Evolutionary conservation across 2,888 invertebrate genomes (phyloP), one percentile per base, ranked within the genome.

Genomic region (Meta bourneti): DNA sequence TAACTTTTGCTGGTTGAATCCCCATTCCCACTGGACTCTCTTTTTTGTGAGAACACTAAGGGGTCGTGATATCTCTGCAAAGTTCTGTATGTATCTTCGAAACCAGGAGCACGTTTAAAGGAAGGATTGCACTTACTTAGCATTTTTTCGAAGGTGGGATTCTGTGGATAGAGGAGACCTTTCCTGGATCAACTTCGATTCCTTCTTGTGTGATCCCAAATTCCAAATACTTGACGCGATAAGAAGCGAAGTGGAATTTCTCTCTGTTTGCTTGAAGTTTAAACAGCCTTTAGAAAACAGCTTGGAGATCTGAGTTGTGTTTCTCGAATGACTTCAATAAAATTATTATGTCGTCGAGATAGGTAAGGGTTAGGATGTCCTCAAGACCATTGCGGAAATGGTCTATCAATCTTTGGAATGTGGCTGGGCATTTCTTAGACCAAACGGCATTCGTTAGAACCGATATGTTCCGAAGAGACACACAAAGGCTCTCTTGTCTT

Each of bases 311-410:
- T 5, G 11, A 6, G 1, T 72, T n/a, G 8, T 79, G 54, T n/a
- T 83, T 9, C 16, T 78, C 87, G 72, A 78, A 78, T 11, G 51
- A 71, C 34, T 11, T n/a, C n/a, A n/a, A 72, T 51, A 85, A 19
- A 13, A 80, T 16, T 11, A 90, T 74, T 8, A 84, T 84, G 13
- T 90, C 90, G 61, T 90, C 80, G 7, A 90, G 19, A 72, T 84
- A 90, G 16, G 69, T 0, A n/a, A n/a, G n/a, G n/a, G n/a, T n/a
- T n/a, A n/a, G n/a, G n/a, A n/a, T n/a, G n/a, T n/a, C n/a, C n/a
- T n/a, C n/a, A n/a, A n/a, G n/a, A n/a, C n/a, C n/a, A n/a, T n/a
- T n/a, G n/a, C n/a, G n/a, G n/a, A n/a, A n/a, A n/a, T n/a, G n/a
- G n/a, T n/a, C n/a, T n/a, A n/a, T n/a, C n/a, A n/a, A n/a, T n/a